Evolutionary conservation across 2,113 vertebrate species (phyloP).

Genomic region (Cephalopterus ornatus): DNA sequence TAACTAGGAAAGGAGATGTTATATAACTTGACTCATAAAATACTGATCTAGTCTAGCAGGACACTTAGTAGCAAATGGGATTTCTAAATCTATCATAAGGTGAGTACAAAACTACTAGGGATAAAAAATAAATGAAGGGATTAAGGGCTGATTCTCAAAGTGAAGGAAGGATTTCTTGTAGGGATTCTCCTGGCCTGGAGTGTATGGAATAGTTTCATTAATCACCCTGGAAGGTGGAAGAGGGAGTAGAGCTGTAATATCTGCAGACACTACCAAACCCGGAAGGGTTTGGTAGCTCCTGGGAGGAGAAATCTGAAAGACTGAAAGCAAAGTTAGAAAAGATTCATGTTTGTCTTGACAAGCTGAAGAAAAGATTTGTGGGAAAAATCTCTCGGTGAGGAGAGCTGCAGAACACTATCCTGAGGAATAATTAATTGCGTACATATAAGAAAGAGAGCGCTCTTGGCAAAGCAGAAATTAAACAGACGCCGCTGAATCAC

Average conservation of each 20-base stretch:
- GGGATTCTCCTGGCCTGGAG: background rate
- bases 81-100: background rate
- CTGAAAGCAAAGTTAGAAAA: background rate
- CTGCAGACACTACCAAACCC: background rate
- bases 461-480: constrained; percentile 50
- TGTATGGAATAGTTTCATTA: background rate
- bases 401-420: background rate
- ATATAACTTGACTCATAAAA: background rate
- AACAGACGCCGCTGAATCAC: constrained; percentile 26
- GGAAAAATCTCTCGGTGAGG: background rate
- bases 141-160: background rate
- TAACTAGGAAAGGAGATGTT: background rate
- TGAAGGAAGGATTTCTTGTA: background rate
- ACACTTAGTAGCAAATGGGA: background rate
- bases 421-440: constrained; percentile 52
- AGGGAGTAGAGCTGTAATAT: background rate
- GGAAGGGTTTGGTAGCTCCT: background rate
- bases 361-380: background rate
- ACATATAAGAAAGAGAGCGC: background rate
- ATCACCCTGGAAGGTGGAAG: background rate
- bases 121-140: background rate
- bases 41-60: background rate
- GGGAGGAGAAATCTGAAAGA: background rate
- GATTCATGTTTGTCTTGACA: background rate
- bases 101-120: background rate